These are phyloP conservation scores for Trichoplax adhaerens DNA, from an alignment of 37 sponge, comb jelly and placozoan species.

Conservation along the genomic window DNA sequence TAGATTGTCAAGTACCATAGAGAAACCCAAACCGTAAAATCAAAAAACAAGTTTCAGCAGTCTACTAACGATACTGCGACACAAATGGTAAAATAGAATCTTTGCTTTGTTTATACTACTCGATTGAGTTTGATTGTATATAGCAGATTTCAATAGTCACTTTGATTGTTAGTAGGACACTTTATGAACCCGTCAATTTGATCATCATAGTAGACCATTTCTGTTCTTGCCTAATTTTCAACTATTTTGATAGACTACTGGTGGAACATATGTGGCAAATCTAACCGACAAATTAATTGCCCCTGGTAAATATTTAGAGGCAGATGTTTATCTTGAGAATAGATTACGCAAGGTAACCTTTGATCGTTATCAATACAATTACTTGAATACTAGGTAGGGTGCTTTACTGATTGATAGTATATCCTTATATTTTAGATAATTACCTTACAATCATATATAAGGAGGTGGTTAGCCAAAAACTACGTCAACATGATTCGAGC, in stretches of 20 bases:
- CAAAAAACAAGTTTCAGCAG: conserved; percentile 50
- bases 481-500: conserved; percentile 42
- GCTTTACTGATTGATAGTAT: neutral
- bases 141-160: neutral
- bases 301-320: conserved; percentile 55
- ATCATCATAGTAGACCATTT: too few relatives aligned
- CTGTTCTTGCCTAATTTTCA: too few relatives aligned
- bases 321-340: conserved; percentile 55
- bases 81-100: conserved; percentile 45
- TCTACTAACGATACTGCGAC: conserved; percentile 65
- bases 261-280: conserved; percentile 44
- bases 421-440: conserved; percentile 34
- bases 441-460: conserved; percentile 56
- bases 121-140: neutral
- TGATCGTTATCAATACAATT: neutral
- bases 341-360: conserved; percentile 38
- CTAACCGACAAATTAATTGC: conserved; percentile 30
- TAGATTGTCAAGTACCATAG: conserved; percentile 21
- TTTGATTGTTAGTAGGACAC: neutral
- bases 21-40: conserved; percentile 69
- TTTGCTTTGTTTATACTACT: conserved; percentile 1
- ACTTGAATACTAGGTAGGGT: too few relatives aligned
- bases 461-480: conserved; percentile 54
- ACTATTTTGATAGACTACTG: conserved; percentile 31
- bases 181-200: neutral